These are phyloP conservation scores for Procavia capensis DNA, from an alignment of 2,113 vertebrate species.

Conservation along the genomic window DNA sequence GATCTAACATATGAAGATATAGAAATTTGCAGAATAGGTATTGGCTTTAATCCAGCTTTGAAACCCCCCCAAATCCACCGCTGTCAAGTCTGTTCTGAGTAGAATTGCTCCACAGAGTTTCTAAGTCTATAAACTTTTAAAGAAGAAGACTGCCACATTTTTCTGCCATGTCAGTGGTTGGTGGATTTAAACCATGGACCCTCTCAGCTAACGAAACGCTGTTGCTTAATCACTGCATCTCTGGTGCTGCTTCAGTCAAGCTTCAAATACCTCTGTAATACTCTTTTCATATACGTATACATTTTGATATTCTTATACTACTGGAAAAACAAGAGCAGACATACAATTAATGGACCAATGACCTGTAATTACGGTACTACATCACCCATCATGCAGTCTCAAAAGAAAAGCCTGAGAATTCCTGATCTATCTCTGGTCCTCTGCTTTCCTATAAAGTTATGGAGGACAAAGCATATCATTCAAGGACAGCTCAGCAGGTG, in stretches of 20 bases:
- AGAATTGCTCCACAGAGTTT: no score
- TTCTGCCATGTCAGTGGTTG: no score
- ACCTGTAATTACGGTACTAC: no score
- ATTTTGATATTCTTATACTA: background rate
- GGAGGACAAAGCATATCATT: background rate
- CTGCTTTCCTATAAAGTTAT: background rate
- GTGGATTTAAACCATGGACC: no score
- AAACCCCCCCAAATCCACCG: no score
- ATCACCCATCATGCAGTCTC: background rate
- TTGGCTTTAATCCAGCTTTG: background rate
- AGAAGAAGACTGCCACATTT: no score
- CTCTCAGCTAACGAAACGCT: no score
- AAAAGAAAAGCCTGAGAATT: background rate
- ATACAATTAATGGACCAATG: background rate
- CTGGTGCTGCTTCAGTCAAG: background rate
- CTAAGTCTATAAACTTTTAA: no score
- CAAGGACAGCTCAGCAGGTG: background rate
- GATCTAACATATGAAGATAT: background rate
- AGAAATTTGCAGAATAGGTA: background rate
- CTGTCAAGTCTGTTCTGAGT: no score
- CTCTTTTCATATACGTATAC: background rate
- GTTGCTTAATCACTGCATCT: no score
- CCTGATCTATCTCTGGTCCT: background rate
- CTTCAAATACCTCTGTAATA: background rate
- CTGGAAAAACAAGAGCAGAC: background rate